phyloP scores from a whole-genome alignment of 2,113 vertebrate genomes.

The Okapia johnstoni region DNA sequence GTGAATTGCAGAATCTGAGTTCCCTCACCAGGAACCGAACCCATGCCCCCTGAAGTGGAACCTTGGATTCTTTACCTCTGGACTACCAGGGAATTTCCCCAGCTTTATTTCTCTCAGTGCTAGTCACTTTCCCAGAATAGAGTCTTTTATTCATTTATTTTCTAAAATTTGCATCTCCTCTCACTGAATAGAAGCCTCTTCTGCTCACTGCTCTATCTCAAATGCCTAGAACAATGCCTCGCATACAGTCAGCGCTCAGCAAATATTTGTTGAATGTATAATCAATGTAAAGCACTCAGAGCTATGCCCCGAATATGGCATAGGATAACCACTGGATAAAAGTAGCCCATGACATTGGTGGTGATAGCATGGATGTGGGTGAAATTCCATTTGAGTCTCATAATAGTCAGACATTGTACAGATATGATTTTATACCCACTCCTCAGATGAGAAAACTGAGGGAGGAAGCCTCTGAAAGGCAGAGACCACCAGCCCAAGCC shows the following conservation, averaged over 20 bases:
- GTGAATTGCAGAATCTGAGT: not conserved
- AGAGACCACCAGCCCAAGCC: not conserved
- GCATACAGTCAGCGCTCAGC: not conserved
- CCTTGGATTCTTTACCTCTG: not conserved
- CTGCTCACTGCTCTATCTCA: not conserved
- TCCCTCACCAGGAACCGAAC: not conserved
- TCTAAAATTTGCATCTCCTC: not conserved
- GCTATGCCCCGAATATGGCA: accelerated
- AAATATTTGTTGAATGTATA: not conserved
- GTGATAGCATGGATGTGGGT: accelerated
- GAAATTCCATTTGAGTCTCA: not conserved
- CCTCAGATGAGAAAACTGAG: not conserved
- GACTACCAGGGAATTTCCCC: not conserved
- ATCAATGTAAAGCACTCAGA: not conserved
- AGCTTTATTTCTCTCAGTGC: not conserved
- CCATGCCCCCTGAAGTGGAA: not conserved
- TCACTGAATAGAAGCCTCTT: not conserved
- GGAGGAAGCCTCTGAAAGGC: not conserved
- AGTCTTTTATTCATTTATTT: not conserved
- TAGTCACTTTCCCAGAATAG: not conserved
- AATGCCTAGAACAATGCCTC: not conserved
- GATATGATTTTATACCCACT: not conserved
- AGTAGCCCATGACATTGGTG: not conserved
- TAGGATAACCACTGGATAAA: not conserved
- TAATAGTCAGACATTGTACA: not conserved